These are phyloP conservation scores for Prietella phreatophila DNA, from an alignment of 2,113 vertebrate species.

Conservation along the genomic window DNA sequence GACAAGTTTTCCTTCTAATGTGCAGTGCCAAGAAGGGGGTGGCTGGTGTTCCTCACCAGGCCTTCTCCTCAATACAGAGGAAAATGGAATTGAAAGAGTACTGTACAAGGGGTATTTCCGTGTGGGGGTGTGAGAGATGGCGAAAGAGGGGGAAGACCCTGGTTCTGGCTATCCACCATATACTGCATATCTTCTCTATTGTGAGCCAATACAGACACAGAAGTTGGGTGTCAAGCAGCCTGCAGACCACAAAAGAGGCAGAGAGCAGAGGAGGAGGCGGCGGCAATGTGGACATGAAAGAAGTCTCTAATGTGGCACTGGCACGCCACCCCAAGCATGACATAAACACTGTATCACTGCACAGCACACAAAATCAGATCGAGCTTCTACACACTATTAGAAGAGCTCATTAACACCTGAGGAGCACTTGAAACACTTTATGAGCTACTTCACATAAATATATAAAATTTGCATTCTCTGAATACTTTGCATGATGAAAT, in stretches of 20 bases:
- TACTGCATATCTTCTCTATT: conserved; percentile 19
- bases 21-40: conserved; percentile 4
- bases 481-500: not conserved
- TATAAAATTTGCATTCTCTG: not conserved
- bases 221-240: conserved; percentile 68
- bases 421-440: not conserved
- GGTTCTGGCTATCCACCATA: conserved; percentile 30
- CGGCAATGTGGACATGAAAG: conserved; percentile 75
- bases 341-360: conserved; percentile 45
- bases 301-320: conserved; percentile 73
- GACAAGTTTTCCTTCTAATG: conserved; percentile 51
- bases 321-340: conserved; percentile 64
- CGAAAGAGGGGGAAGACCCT: conserved; percentile 16
- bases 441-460: not conserved
- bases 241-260: conserved; percentile 78
- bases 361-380: not conserved
- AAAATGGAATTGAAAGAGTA: conserved; percentile 39
- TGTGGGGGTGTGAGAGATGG: conserved; percentile 30
- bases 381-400: not conserved
- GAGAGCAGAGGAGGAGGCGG: conserved; percentile 74
- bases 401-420: conserved; percentile 1
- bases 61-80: conserved; percentile 27
- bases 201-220: conserved; percentile 51
- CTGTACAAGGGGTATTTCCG: conserved; percentile 47
- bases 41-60: conserved; percentile 39